A percentile compares a stretch with the other conserved stretches of the same genome.
These are phyloP conservation scores for Heliconius ismenius DNA, from an alignment of 2,888 invertebrate species.

Conservation along the genomic window DNA sequence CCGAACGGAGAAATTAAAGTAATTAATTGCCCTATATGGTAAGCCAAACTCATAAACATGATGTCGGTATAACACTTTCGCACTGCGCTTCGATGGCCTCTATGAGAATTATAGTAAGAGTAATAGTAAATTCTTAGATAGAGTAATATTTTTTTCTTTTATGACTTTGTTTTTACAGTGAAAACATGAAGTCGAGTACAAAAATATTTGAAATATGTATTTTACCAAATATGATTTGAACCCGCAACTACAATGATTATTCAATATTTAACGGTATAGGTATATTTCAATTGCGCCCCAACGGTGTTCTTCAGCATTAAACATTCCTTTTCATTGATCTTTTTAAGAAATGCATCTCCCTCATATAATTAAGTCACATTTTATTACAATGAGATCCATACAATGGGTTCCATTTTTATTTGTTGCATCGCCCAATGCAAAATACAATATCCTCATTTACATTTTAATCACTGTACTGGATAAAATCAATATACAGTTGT, in stretches of 20 bases:
- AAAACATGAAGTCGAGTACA: too few relatives aligned
- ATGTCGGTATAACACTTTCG: too few relatives aligned
- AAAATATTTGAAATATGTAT: background rate
- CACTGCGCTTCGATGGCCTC: too few relatives aligned
- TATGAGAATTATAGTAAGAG: too few relatives aligned
- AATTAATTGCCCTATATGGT: too few relatives aligned
- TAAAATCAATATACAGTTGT: conserved; percentile 63
- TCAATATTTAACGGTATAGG: background rate
- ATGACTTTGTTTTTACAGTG: too few relatives aligned
- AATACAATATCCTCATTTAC: conserved; percentile 62
- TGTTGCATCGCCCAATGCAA: conserved; percentile 47
- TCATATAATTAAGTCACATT: conserved; percentile 36
- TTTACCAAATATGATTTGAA: background rate
- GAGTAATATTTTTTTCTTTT: too few relatives aligned
- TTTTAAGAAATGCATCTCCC: conserved; percentile 1
- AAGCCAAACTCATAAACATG: too few relatives aligned
- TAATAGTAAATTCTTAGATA: too few relatives aligned
- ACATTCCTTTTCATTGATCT: background rate
- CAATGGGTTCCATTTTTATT: conserved; percentile 46
- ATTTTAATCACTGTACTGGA: conserved; percentile 65
- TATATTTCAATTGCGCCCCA: background rate
- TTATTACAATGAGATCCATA: conserved; percentile 45
- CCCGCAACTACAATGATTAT: background rate
- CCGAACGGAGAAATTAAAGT: too few relatives aligned
- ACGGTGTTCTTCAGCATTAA: background rate